Percentiles rank a stretch among this genome's conserved stretches.
Conservation (phyloP, 1,140 invertebrate species). For the Aphis craccivora region DNA sequence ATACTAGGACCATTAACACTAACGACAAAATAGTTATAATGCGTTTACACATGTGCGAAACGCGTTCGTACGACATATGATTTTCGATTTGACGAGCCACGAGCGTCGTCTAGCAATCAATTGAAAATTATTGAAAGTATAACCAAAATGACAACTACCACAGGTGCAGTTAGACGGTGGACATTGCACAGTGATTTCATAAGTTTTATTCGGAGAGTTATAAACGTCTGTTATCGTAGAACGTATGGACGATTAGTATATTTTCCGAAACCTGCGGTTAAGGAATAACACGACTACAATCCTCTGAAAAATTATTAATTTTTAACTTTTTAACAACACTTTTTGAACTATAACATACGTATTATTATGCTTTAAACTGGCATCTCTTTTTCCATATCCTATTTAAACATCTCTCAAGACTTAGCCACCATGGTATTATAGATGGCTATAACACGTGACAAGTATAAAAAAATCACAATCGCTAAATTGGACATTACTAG, state of each 20-base stretch:
- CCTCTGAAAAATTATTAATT: slow-evolving; percentile 10
- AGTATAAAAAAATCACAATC: no score
- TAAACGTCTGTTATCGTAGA: not conserved
- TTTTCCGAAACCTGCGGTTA: not conserved
- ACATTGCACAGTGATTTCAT: not conserved
- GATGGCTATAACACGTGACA: not conserved
- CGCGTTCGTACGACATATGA: not conserved
- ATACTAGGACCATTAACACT: not conserved
- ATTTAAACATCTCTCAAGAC: not conserved
- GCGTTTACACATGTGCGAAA: not conserved
- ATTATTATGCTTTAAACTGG: not conserved
- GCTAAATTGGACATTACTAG: no score
- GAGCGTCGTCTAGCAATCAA: no score
- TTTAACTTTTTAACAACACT: not conserved
- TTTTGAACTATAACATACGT: not conserved
- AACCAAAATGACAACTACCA: not conserved
- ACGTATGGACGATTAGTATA: not conserved
- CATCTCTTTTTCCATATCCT: not conserved
- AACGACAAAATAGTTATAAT: not conserved
- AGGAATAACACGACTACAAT: not conserved
- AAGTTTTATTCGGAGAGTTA: slow-evolving; percentile 3
- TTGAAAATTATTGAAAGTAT: not conserved
- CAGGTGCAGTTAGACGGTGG: not conserved
- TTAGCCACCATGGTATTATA: not conserved
- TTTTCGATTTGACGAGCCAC: not conserved